phyloP scores from a whole-genome alignment of 2,113 vertebrate species.

The Tricholaema leucomelas region DNA sequence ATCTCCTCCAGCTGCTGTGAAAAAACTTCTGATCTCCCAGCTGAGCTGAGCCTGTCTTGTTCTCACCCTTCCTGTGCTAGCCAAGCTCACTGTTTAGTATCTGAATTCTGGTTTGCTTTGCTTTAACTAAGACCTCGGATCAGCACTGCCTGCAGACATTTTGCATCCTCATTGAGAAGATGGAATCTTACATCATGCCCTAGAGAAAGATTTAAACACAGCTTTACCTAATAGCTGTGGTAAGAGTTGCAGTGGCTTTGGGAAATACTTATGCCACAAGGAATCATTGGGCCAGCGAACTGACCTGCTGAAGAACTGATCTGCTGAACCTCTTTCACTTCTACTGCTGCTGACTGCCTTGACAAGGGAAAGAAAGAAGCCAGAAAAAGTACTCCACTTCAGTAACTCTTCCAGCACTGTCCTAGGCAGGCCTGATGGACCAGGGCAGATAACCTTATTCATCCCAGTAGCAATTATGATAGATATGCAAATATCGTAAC shows the following conservation, averaged over 20 bases:
- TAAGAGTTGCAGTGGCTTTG: neutral
- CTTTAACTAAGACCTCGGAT: neutral
- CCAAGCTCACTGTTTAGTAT: neutral
- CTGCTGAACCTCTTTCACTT: neutral
- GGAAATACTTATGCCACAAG: neutral
- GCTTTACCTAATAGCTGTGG: neutral
- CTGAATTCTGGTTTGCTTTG: too few species aligned
- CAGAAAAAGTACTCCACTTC: neutral
- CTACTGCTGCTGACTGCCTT: neutral
- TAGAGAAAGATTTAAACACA: neutral
- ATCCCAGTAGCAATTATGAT: neutral
- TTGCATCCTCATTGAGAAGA: neutral
- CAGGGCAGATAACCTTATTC: neutral
- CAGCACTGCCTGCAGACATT: neutral
- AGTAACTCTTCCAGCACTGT: neutral
- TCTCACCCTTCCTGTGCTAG: neutral
- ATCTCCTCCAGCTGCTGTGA: neutral
- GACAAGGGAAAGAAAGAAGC: neutral
- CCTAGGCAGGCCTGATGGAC: neutral
- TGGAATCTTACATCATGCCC: neutral
- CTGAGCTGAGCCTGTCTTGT: neutral
- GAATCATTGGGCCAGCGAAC: neutral
- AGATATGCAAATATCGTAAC: neutral
- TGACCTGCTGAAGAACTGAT: too few species aligned
- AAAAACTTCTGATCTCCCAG: neutral